phyloP scores from a whole-genome alignment of 2,888 invertebrate species.

The Bruchidius siliquastri region DNA sequence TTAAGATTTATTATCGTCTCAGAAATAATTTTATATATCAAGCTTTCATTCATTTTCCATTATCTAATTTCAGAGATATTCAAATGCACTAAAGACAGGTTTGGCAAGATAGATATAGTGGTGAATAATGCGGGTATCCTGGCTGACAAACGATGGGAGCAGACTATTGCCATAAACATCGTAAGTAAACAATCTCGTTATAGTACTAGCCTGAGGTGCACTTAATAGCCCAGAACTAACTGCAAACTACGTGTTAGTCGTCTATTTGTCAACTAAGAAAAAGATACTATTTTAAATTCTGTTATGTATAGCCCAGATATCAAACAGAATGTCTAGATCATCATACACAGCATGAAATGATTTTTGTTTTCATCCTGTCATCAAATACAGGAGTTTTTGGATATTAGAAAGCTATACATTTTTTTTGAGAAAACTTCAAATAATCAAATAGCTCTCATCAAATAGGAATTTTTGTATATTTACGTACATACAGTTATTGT shows the following conservation, averaged over 20 bases:
- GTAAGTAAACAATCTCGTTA: conserved; percentile 22
- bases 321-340: no score
- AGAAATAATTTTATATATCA: background rate
- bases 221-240: background rate
- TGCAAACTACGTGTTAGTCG: background rate
- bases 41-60: background rate
- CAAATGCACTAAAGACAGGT: conserved; percentile 29
- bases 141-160: conserved; percentile 37
- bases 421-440: no score
- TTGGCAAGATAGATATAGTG: conserved; percentile 44
- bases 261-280: background rate
- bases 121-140: conserved; percentile 50
- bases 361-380: no score
- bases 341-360: no score
- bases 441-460: no score
- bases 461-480: no score
- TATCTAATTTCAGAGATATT: conserved; percentile 25
- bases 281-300: no score
- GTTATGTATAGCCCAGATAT: no score
- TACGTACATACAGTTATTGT: no score
- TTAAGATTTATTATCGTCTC: no score
- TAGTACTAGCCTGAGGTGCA: background rate
- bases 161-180: conserved; percentile 41
- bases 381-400: no score
- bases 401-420: no score